phyloP scores from a whole-genome alignment of 2,797 vertebrate species.

The Megalops cyprinoides region DNA sequence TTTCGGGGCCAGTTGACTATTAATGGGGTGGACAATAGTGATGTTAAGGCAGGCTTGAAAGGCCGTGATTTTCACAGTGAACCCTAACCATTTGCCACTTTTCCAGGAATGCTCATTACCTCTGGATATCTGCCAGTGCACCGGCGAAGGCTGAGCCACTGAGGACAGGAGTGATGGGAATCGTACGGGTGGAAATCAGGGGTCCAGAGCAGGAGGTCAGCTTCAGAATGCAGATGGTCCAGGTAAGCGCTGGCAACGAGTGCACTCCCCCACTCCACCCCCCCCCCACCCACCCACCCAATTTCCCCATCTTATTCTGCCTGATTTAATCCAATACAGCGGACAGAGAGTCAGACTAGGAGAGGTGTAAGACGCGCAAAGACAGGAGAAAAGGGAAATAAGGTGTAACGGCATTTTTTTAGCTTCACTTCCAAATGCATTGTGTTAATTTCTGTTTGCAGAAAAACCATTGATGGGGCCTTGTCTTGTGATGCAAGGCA shows the following conservation, averaged over 20 bases:
- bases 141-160: slow-evolving; percentile 26
- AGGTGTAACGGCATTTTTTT: slow-evolving; percentile 47
- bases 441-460: slow-evolving; percentile 78
- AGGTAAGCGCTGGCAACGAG: slow-evolving; percentile 66
- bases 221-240: slow-evolving; percentile 39
- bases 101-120: slow-evolving; percentile 54
- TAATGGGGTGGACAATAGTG: slow-evolving; percentile 39
- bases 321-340: slow-evolving; percentile 44
- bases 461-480: slow-evolving; percentile 78
- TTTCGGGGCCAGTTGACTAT: slow-evolving; percentile 37
- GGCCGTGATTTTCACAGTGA: slow-evolving; percentile 42
- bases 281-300: no score
- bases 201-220: slow-evolving; percentile 37
- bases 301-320: slow-evolving; percentile 32
- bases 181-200: slow-evolving; percentile 43
- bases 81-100: slow-evolving; percentile 55
- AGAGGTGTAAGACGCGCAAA: not conserved
- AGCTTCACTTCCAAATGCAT: slow-evolving; percentile 72
- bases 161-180: slow-evolving; percentile 42
- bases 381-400: slow-evolving; percentile 39
- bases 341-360: slow-evolving; percentile 16
- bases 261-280: slow-evolving; percentile 28
- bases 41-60: slow-evolving; percentile 44
- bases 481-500: slow-evolving; percentile 69
- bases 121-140: slow-evolving; percentile 47